phyloP scores from a whole-genome alignment of 2,888 invertebrate species.

The Athripsodes cinereus region DNA sequence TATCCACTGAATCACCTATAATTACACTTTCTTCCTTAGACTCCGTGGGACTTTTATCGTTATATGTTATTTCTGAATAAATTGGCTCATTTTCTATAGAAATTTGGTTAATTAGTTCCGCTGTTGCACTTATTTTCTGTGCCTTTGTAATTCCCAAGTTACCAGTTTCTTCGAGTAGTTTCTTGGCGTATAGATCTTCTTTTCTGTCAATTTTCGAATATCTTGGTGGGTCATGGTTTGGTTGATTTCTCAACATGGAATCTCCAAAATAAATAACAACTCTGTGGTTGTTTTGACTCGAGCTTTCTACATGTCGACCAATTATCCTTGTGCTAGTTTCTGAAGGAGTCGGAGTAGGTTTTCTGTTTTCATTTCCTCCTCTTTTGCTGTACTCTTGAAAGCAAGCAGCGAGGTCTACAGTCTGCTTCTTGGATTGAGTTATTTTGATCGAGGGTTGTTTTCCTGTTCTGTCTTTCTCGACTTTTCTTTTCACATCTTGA shows the following conservation, averaged over 20 bases:
- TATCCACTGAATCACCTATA: slow-evolving; percentile 15
- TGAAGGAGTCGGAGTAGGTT: slow-evolving; percentile 29
- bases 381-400: slow-evolving; percentile 39
- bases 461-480: slow-evolving; percentile 41
- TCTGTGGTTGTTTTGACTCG: slow-evolving; percentile 53
- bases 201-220: slow-evolving; percentile 22
- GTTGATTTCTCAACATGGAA: slow-evolving; percentile 50
- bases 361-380: slow-evolving; percentile 19
- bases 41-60: slow-evolving; percentile 37
- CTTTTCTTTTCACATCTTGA: slow-evolving; percentile 35
- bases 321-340: slow-evolving; percentile 24
- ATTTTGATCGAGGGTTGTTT: slow-evolving; percentile 31
- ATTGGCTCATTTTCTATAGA: slow-evolving; percentile 36
- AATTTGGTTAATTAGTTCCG: slow-evolving; percentile 40
- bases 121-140: slow-evolving; percentile 39
- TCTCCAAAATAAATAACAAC: slow-evolving; percentile 72
- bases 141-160: slow-evolving; percentile 38
- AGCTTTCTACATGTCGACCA: slow-evolving; percentile 25
- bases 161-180: slow-evolving; percentile 38
- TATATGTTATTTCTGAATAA: slow-evolving; percentile 40
- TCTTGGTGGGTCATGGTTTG: slow-evolving; percentile 22
- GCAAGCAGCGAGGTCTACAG: slow-evolving; percentile 39
- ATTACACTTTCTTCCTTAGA: slow-evolving; percentile 33
- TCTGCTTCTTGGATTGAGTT: slow-evolving; percentile 40
- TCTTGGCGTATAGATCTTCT: slow-evolving; percentile 46